Evolutionary conservation across 2,888 invertebrate genomes (phyloP), one percentile per base, ranked within the genome.

Genomic region (Horisme vitalbata): DNA sequence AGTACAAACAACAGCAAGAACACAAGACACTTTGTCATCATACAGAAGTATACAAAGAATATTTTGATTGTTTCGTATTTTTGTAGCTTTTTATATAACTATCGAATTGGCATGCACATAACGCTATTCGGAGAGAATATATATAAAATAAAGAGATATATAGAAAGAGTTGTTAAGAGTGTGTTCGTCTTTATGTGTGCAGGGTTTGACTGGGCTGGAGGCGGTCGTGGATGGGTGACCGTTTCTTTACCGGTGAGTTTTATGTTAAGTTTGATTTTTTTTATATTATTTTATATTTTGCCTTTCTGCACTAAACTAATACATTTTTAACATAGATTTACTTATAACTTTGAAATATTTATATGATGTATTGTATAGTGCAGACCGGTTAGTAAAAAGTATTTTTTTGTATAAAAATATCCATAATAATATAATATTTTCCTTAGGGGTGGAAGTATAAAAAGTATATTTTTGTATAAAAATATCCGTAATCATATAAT

Each of bases 161-260:
- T 65, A 71, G 63, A 75, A 68, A 75, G 65, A 61, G 41, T 63
- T 66, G 59, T 77, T 76, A 79, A 84, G 90, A 87, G 90, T 90
- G 90, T 90, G 90, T 83, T 83, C 77, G 87, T 84, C 86, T 83
- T 89, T 89, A 90, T 88, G 83, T 89, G 89, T 88, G 89, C 89
- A 89, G 90, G 90, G 83, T 77, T 76, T 77, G 67, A 70, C 63
- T 60, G 64, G 68, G 69, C 68, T 54, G 59, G 63, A 62, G 61
- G 65, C 64, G 60, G 63, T 66, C 57, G 46, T 14, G 41, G n/a
- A 51, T 28, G 31, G 31, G 27, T 35, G 27, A 26, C 38, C 31
- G 27, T 27, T 26, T 4, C 18, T 34, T 23, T 28, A 30, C 26
- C 45, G 62, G 62, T 62, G 48, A 62, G 62, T 53, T 48, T 27